Percentiles rank a stretch among this genome's conserved stretches.
phyloP scores from a whole-genome alignment of 1,140 invertebrate genomes.

The Lucilia cuprina region DNA sequence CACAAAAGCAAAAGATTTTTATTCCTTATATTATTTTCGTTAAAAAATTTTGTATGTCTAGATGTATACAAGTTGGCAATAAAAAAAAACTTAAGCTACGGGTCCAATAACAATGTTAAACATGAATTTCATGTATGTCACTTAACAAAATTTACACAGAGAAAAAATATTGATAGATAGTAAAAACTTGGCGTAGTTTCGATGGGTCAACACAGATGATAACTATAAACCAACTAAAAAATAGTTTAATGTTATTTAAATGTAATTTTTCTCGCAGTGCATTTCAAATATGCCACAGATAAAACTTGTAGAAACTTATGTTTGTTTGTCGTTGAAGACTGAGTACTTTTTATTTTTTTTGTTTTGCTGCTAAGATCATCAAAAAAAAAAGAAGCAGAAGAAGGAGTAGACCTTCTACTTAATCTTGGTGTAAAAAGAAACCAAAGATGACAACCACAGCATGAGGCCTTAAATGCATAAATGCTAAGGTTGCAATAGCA shows the following conservation, averaged over 20 bases:
- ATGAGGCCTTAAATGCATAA: conserved; percentile 28
- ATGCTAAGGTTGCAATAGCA: neutral
- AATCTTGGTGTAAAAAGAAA: conserved; percentile 33
- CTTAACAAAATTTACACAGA: neutral
- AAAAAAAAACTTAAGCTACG: neutral
- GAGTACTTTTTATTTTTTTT: neutral
- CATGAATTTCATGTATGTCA: conserved; percentile 32
- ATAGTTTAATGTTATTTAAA: no score
- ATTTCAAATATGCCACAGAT: conserved; percentile 21
- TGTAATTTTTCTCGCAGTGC: neutral
- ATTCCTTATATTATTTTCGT: neutral
- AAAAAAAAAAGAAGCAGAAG: neutral
- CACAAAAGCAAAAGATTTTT: conserved; percentile 17
- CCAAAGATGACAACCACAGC: conserved; percentile 34
- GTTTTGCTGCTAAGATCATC: no score
- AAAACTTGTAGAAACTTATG: conserved; percentile 24
- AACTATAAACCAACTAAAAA: no score
- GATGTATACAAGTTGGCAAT: no score
- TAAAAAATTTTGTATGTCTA: no score
- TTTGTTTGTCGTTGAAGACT: neutral
- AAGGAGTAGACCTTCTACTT: conserved; percentile 31
- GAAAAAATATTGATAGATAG: neutral
- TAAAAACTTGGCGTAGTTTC: no score
- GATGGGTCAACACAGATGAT: no score
- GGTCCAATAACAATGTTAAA: conserved; percentile 32